A percentile compares a stretch with the other conserved stretches of the same genome.
phyloP scores from a whole-genome alignment of 2,888 invertebrate genomes.

The Rhogogaster chlorosoma region DNA sequence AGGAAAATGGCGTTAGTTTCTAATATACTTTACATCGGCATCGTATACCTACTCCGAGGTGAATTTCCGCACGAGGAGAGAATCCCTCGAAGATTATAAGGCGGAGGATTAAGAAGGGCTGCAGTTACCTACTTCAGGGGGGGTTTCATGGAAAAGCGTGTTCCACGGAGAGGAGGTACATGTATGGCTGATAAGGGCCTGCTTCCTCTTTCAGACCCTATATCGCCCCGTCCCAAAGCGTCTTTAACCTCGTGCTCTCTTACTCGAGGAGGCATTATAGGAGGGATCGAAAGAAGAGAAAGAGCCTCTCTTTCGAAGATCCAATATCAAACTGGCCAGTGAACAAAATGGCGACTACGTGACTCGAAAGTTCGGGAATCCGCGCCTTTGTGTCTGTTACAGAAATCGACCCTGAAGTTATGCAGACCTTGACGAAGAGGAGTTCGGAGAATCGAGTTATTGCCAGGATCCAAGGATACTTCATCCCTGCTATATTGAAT shows the following conservation, averaged over 20 bases:
- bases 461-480: background rate
- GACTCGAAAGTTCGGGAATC: conserved; percentile 16
- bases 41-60: background rate
- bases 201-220: background rate
- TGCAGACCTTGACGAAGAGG: conserved; percentile 10
- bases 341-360: conserved; percentile 43
- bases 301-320: conserved; percentile 6
- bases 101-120: conserved; percentile 23
- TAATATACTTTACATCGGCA: background rate
- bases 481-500: background rate
- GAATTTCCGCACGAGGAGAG: background rate
- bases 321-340: conserved; percentile 50
- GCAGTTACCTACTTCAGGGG: conserved; percentile 3
- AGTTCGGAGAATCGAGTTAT: background rate
- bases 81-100: background rate
- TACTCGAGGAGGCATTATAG: background rate
- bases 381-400: background rate
- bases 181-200: conserved; percentile 20
- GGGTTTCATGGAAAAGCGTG: background rate
- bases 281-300: background rate
- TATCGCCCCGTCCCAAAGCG: background rate
- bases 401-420: conserved; percentile 12
- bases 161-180: conserved; percentile 4
- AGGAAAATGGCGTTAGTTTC: conserved; percentile 35
- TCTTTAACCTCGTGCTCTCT: background rate